Percentiles rank a stretch among this genome's conserved stretches.
phyloP scores from a whole-genome alignment of 1,140 invertebrate species.

The Drosophila pallidifrons region DNA sequence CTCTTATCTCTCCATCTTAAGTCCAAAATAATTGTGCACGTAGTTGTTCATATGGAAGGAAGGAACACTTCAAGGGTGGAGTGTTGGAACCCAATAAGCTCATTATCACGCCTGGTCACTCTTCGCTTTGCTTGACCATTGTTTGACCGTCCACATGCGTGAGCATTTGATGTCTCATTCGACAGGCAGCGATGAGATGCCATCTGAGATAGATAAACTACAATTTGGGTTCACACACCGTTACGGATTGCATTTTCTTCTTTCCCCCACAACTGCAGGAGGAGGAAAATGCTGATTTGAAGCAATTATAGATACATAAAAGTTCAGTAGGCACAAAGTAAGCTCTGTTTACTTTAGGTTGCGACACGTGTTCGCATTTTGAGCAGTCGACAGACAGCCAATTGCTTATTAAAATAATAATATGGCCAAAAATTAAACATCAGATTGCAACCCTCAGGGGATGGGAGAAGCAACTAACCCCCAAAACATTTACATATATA shows the following conservation, averaged over 20 bases:
- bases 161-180: constrained; percentile 20
- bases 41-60: not conserved
- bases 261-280: not conserved
- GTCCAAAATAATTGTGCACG: not conserved
- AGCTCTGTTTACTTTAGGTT: constrained; percentile 42
- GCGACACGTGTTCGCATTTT: constrained; percentile 70
- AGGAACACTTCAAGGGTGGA: not conserved
- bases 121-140: constrained; percentile 23
- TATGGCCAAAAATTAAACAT: constrained; percentile 57
- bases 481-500: constrained; percentile 41
- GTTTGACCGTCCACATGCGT: not conserved
- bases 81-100: constrained; percentile 11
- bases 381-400: constrained; percentile 54
- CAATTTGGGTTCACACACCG: constrained; percentile 31
- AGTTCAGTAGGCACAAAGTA: constrained; percentile 5
- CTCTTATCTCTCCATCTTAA: not conserved
- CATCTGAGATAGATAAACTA: constrained; percentile 11
- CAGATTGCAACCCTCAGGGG: constrained; percentile 56
- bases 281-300: constrained; percentile 6
- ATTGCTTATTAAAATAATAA: constrained; percentile 78
- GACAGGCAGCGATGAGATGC: constrained; percentile 14
- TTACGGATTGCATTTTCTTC: constrained; percentile 4
- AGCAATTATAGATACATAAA: constrained; percentile 50
- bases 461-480: constrained; percentile 42
- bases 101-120: constrained; percentile 37